Base-by-base conservation (phyloP, 2,113 vertebrate genomes). In the Caloenas nicobarica region DNA sequence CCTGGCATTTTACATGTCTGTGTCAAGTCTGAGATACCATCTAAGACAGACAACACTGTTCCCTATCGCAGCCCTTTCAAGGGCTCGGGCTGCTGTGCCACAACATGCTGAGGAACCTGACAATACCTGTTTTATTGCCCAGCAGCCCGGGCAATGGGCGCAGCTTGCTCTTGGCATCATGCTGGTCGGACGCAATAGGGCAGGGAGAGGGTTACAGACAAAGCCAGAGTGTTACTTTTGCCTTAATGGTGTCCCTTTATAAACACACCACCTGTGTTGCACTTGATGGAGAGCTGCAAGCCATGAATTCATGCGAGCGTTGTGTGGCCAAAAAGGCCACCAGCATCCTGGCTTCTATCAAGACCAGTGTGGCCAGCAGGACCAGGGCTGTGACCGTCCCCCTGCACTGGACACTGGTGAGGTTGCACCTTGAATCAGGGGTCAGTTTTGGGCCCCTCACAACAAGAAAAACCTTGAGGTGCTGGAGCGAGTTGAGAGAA, bases 11-110 rank as follows among this genome's bases (percentile, higher is more conserved):
- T 78, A 56, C 82, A 72, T 3, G 53, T 90, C 95, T 96, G 6
- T 86, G 94, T 97, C 16, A 26, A 93, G 93, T 79, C 94, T 93
- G 96, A 95, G 94, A 96, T 97, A 89, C 86, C 93, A 96, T 93
- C 93, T 64, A 50, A 91, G 88, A 26, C 88, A 97, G 93, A 85
- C 95, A 96, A 78, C 73, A 42, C 91, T 33, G 77, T 16, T 96
- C 87, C 85, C 85, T 69, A 91, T 71, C 85, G 15, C 77, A 80
- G 82, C 82, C 89, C 93, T 94, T 91, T 48, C 89, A 79, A 79
- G 80, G 1, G 7, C 88, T 22, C 0, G 16, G 87, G 93, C 48
- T 69, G 89, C 91, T 12, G 48, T 65, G 93, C 84, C 16, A 17
- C 84, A 93, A 73, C 95, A 91, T 4, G 95, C 90, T 54, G 7